Evolutionary conservation across 2,888 invertebrate genomes (phyloP).

Genomic region (Dinocampus coccinellae): DNA sequence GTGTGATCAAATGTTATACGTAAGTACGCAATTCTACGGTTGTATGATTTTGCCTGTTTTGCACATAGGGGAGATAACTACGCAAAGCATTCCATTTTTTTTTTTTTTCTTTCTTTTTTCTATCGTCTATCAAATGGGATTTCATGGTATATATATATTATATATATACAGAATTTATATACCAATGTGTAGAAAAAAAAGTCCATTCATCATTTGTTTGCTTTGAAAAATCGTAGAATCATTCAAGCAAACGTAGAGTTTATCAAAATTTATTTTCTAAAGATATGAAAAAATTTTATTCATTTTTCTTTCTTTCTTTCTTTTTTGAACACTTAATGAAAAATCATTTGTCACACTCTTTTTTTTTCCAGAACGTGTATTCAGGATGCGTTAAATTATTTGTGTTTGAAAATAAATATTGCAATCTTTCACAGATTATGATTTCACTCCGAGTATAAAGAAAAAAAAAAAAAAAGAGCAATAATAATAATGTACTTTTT

Average conservation of each 20-base stretch:
- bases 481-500: slow-evolving; percentile 22
- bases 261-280: slow-evolving; percentile 1
- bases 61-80: slow-evolving; percentile 16
- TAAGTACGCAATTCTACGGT: slow-evolving; percentile 4
- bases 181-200: not conserved
- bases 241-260: slow-evolving; percentile 8
- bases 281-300: slow-evolving; percentile 4
- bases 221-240: slow-evolving; percentile 30
- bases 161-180: not conserved
- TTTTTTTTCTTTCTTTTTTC: not conserved
- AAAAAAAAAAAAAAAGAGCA: slow-evolving; percentile 26
- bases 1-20: not conserved
- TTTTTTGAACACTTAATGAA: not conserved
- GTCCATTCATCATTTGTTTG: slow-evolving; percentile 11
- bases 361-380: slow-evolving; percentile 8
- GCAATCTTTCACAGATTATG: not conserved
- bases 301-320: slow-evolving; percentile 2
- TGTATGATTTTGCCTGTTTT: slow-evolving; percentile 6
- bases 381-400: slow-evolving; percentile 36
- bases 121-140: slow-evolving; percentile 19
- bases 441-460: not conserved
- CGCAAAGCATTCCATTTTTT: not conserved
- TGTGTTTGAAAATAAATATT: slow-evolving; percentile 19
- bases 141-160: not conserved
- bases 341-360: slow-evolving; percentile 37